A percentile compares a stretch with the other conserved stretches of the same genome.
phyloP scores from a whole-genome alignment of 2,888 invertebrate genomes.

The Drosophila lutescens region DNA sequence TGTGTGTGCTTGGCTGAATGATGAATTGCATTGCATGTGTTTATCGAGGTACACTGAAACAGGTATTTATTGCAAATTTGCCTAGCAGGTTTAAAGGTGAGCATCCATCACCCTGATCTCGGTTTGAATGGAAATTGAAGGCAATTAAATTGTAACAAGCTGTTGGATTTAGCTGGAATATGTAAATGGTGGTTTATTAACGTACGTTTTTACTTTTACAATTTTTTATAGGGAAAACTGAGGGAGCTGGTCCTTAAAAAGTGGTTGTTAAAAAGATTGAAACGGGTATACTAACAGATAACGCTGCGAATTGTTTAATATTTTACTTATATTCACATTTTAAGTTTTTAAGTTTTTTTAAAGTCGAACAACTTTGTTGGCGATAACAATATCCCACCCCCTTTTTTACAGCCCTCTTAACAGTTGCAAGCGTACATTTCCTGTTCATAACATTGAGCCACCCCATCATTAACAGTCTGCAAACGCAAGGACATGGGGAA shows the following conservation, averaged over 20 bases:
- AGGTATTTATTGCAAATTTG: conserved; percentile 65
- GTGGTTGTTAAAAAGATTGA: too few relatives aligned
- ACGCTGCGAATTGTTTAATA: too few relatives aligned
- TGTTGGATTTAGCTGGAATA: background rate
- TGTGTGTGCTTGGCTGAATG: conserved; percentile 56
- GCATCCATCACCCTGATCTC: conserved; percentile 38
- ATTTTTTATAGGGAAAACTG: background rate
- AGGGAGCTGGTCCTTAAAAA: background rate
- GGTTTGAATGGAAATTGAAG: conserved; percentile 29
- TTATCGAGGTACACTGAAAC: conserved; percentile 52
- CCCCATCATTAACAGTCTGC: conserved; percentile 15
- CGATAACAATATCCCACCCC: background rate
- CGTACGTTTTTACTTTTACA: too few relatives aligned
- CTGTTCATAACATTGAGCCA: background rate
- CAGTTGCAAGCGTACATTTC: background rate
- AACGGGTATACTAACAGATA: too few relatives aligned
- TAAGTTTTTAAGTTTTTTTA: background rate
- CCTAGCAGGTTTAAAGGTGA: conserved; percentile 60
- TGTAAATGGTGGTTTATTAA: background rate
- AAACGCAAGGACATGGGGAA: background rate
- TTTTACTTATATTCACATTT: too few relatives aligned
- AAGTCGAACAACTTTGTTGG: background rate
- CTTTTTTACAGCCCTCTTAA: background rate
- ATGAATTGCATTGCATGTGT: conserved; percentile 70
- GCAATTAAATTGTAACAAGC: conserved; percentile 26